Conservation (phyloP, 1,140 invertebrate genomes). For the Lepidurus packardi region DNA sequence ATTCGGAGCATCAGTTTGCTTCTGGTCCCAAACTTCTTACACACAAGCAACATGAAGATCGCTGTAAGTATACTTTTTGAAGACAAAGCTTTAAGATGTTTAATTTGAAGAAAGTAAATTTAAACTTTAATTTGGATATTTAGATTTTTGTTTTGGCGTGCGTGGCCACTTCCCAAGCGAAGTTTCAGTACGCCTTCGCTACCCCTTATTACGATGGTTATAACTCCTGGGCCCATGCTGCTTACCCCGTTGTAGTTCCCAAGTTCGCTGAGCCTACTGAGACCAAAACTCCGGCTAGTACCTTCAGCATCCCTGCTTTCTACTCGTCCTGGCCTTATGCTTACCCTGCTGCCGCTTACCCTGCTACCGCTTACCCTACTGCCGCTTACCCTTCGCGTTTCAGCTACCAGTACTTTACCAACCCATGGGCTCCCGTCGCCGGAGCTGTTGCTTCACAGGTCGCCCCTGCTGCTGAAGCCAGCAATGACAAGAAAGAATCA, state of each 20-base stretch:
- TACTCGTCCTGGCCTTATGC: slow-evolving; percentile 32
- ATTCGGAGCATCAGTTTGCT: background rate
- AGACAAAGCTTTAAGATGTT: too few species aligned
- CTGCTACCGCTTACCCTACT: slow-evolving; percentile 41
- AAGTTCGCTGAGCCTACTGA: slow-evolving; percentile 44
- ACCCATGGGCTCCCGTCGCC: slow-evolving; percentile 35
- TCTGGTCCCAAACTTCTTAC: background rate
- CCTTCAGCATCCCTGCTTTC: slow-evolving; percentile 39
- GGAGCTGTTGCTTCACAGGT: slow-evolving; percentile 39
- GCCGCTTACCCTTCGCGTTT: slow-evolving; percentile 40
- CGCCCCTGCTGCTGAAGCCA: slow-evolving; percentile 26
- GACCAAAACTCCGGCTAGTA: slow-evolving; percentile 45
- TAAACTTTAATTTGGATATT: background rate
- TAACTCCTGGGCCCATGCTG: slow-evolving; percentile 40
- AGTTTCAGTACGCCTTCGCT: slow-evolving; percentile 6
- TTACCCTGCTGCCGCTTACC: slow-evolving; percentile 42
- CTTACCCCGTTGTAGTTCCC: slow-evolving; percentile 41
- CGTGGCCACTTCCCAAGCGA: slow-evolving; percentile 16
- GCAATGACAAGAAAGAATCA: background rate
- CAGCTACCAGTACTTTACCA: slow-evolving; percentile 37
- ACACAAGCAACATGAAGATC: slow-evolving; percentile 39
- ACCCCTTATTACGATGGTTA: slow-evolving; percentile 34
- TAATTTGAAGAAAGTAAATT: too few species aligned
- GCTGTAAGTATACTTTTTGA: slow-evolving; percentile 36
- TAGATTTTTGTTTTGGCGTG: background rate